These are phyloP conservation scores for Drosophila vallismaia DNA, from an alignment of 2,888 invertebrate genomes.

Conservation along the genomic window DNA sequence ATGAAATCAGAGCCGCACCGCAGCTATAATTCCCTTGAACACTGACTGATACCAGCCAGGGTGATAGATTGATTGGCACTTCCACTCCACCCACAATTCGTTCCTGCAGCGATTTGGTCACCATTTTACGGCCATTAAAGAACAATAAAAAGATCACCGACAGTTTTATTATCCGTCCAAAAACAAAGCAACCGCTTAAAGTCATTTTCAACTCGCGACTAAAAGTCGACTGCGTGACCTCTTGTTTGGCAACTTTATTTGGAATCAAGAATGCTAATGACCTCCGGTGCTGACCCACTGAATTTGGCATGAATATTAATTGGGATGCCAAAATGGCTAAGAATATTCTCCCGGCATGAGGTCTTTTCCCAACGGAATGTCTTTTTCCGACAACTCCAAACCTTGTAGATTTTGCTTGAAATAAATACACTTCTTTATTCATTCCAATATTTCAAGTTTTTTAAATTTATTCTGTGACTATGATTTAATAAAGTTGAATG, in stretches of 20 bases:
- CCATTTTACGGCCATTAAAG: slow-evolving; percentile 15
- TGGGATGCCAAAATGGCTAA: background rate
- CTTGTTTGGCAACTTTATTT: slow-evolving; percentile 3
- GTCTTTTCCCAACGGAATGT: too few species aligned
- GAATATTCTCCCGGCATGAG: too few species aligned
- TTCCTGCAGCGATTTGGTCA: slow-evolving; percentile 18
- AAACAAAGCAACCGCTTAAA: slow-evolving; percentile 21
- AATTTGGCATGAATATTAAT: slow-evolving; percentile 23
- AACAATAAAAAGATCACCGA: slow-evolving; percentile 22
- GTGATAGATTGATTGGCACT: slow-evolving; percentile 76
- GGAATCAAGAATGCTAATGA: slow-evolving; percentile 37
- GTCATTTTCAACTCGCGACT: slow-evolving; percentile 18
- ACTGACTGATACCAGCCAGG: slow-evolving; percentile 81
- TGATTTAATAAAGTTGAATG: background rate
- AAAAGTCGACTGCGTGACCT: slow-evolving; percentile 31
- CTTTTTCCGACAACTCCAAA: too few species aligned
- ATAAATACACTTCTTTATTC: too few species aligned
- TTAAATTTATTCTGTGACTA: background rate
- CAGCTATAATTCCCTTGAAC: slow-evolving; percentile 74
- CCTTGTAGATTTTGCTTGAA: too few species aligned
- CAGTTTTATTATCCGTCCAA: slow-evolving; percentile 22
- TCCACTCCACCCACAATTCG: slow-evolving; percentile 81
- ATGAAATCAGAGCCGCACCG: slow-evolving; percentile 64
- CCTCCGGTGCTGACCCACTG: slow-evolving; percentile 15
- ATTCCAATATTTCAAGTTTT: too few species aligned